These are phyloP conservation scores for Drosophila rellima DNA, from an alignment of 2,888 invertebrate genomes.

Conservation along the genomic window DNA sequence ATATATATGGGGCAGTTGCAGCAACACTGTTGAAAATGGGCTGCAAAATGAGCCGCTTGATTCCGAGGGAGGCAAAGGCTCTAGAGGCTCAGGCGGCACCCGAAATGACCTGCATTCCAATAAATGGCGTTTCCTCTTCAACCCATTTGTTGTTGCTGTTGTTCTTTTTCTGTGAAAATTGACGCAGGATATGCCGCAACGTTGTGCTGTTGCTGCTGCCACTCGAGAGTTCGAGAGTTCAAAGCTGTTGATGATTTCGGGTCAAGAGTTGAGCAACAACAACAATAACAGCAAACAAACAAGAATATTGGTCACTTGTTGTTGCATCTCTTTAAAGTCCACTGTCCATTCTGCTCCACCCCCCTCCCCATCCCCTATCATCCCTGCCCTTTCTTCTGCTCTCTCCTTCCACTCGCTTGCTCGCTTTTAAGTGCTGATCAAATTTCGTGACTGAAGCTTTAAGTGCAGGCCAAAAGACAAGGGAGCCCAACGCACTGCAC, in stretches of 20 bases:
- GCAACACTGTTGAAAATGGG: constrained; percentile 15
- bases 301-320: constrained; percentile 59
- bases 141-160: not conserved
- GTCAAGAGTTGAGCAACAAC: constrained; percentile 64
- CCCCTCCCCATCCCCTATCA: too few species aligned
- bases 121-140: constrained; percentile 34
- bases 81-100: constrained; percentile 22
- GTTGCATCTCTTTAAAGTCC: constrained; percentile 50
- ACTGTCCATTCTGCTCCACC: constrained; percentile 18
- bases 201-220: constrained; percentile 27
- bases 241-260: constrained; percentile 71
- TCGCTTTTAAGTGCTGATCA: constrained; percentile 71
- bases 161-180: constrained; percentile 64
- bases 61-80: constrained; percentile 14
- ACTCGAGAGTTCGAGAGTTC: constrained; percentile 52
- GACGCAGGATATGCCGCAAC: constrained; percentile 76
- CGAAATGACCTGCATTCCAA: constrained; percentile 62
- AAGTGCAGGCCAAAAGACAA: constrained; percentile 49
- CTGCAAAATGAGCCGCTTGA: constrained; percentile 53
- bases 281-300: constrained; percentile 32
- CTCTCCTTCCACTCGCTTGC: not conserved
- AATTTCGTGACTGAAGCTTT: constrained; percentile 76
- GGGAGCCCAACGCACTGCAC: constrained; percentile 39
- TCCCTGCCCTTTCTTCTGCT: not conserved
- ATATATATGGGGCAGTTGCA: constrained; percentile 16